Base-by-base conservation (phyloP, 2,113 vertebrate genomes). In the Osmerus eperlanus region DNA sequence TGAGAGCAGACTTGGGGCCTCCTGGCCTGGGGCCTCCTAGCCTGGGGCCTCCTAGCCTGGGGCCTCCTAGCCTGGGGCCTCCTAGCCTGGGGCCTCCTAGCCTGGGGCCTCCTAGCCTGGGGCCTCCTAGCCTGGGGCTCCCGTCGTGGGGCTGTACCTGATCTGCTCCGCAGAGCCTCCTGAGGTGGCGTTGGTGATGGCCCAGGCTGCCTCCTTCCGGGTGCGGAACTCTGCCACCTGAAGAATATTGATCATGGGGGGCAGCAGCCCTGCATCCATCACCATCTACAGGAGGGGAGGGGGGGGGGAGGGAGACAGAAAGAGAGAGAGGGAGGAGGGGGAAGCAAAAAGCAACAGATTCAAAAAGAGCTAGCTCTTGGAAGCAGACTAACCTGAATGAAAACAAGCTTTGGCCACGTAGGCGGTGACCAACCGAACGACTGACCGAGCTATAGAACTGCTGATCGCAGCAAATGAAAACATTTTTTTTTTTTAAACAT, bases 141-240 rank as follows among this genome's bases (percentile, higher is more conserved):
- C 55, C 11, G 16, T 3, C 54, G 14, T 65, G 58, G 15, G 16
- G 18, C 36, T 15, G 28, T 55, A 92, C 89, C 97, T 95, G 82
- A 98, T 99, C 84, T 99, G 97, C 83, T 99, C 97, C 1, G 94
- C 90, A 71, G 97, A 98, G 68, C 97, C 97, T 69, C 97, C 97
- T 0, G 97, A 99, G 4, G 96, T 98, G 63, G 97, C 96, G 32
- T 99, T 99, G 85, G 97, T 99, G 75, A 99, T 98, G 60, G 97
- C 97, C 97, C 97, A 99, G 0, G 97, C 97, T 4, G 97, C 97
- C 87, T 99, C 97, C 87, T 99, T 99, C 77, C 96, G 93, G 84
- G 96, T 99, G 77, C 97, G 95, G 87, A 99, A 99, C 86, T 99
- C 97, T 54, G 97, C 95, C 0, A 95, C 96, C 89, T 99, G 97